phyloP scores from a whole-genome alignment of 2,888 invertebrate genomes.

The Dinocampus coccinellae region DNA sequence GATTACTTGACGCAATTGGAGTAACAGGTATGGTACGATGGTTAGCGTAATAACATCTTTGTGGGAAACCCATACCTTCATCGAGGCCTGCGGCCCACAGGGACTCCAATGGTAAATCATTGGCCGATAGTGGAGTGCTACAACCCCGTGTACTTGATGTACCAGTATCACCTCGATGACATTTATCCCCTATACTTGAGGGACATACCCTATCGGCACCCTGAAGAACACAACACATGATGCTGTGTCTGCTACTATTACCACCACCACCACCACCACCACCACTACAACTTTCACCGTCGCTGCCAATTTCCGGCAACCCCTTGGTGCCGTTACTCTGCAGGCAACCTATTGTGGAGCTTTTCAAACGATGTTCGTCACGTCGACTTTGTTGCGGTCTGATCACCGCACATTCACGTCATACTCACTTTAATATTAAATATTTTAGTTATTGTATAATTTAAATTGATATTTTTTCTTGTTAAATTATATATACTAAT shows the following conservation, averaged over 20 bases:
- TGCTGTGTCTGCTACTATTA: slow-evolving; percentile 56
- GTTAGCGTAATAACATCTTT: slow-evolving; percentile 62
- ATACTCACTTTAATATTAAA: slow-evolving; percentile 10
- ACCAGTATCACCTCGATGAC: slow-evolving; percentile 45
- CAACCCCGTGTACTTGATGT: slow-evolving; percentile 47
- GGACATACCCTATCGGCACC: slow-evolving; percentile 65
- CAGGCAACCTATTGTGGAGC: slow-evolving; percentile 66
- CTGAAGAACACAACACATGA: slow-evolving; percentile 66
- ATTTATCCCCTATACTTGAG: slow-evolving; percentile 57
- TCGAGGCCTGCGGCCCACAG: slow-evolving; percentile 68
- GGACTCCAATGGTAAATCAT: slow-evolving; percentile 63
- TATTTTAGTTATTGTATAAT: too few relatives aligned
- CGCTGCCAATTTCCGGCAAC: slow-evolving; percentile 51
- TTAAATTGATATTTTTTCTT: too few relatives aligned
- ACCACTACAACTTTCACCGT: slow-evolving; percentile 50
- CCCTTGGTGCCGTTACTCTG: slow-evolving; percentile 63
- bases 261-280: slow-evolving; percentile 53
- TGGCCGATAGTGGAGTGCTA: slow-evolving; percentile 36
- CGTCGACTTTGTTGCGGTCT: slow-evolving; percentile 15
- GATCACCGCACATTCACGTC: not conserved
- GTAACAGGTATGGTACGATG: slow-evolving; percentile 51
- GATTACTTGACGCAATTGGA: slow-evolving; percentile 48
- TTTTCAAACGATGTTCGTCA: slow-evolving; percentile 47
- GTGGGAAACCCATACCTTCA: slow-evolving; percentile 66
- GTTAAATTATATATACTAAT: too few relatives aligned